Percentiles rank a stretch among this genome's conserved stretches.
Conservation (phyloP, 2,113 vertebrate species). For the Dromas ardeola region DNA sequence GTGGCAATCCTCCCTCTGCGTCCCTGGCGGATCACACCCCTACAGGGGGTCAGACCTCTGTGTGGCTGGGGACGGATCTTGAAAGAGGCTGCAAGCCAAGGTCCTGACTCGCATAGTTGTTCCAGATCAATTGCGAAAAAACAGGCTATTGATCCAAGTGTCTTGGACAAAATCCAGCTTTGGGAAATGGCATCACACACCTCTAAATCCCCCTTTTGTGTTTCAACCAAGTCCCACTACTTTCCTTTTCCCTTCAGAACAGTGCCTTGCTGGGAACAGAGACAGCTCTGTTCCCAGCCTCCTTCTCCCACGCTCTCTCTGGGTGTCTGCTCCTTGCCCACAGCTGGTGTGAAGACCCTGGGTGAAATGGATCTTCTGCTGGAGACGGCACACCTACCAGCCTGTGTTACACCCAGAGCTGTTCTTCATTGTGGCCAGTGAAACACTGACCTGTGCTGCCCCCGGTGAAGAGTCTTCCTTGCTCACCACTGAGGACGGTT, state of each 20-base stretch:
- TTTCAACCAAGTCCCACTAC: neutral
- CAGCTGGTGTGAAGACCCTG: neutral
- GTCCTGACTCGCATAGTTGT: neutral
- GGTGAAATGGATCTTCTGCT: neutral
- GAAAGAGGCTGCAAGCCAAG: neutral
- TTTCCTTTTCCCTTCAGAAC: neutral
- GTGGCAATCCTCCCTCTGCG: neutral
- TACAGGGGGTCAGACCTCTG: neutral
- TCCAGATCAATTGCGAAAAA: neutral
- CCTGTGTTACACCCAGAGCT: neutral
- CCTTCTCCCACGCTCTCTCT: neutral
- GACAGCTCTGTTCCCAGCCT: neutral
- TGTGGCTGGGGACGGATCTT: neutral
- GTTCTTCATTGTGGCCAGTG: neutral
- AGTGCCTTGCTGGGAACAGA: neutral
- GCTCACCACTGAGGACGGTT: neutral
- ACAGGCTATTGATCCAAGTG: neutral
- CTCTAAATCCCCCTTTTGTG: neutral
- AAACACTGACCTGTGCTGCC: neutral
- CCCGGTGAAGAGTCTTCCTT: neutral
- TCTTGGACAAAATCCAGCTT: neutral
- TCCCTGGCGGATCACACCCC: neutral
- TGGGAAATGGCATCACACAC: neutral
- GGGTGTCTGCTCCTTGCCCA: neutral
- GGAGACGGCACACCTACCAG: neutral